A percentile compares a stretch with the other conserved stretches of the same genome.
These are phyloP conservation scores for Hetaerina americana DNA, from an alignment of 1,140 invertebrate genomes.

Conservation along the genomic window DNA sequence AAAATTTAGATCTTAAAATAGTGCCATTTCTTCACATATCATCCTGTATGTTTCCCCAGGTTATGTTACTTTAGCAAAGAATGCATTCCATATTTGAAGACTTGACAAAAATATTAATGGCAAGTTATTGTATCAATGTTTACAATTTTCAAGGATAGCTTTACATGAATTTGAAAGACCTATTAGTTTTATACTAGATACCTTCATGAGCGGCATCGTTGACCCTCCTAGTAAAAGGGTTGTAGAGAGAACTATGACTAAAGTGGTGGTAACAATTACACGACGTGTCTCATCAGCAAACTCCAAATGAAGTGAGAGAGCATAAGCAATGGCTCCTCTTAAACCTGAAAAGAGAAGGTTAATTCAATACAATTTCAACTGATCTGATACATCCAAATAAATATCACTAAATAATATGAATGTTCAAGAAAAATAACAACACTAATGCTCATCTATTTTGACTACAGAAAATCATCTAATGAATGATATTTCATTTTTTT, in stretches of 20 bases:
- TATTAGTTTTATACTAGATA: too few relatives aligned
- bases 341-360: slow-evolving; percentile 51
- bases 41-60: too few relatives aligned
- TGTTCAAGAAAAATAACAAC: too few relatives aligned
- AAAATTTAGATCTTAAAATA: too few relatives aligned
- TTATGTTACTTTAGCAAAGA: too few relatives aligned
- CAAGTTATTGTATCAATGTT: neutral
- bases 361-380: too few relatives aligned
- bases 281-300: slow-evolving; percentile 86
- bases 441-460: too few relatives aligned
- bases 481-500: too few relatives aligned
- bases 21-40: too few relatives aligned
- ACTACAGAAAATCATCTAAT: too few relatives aligned
- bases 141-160: neutral
- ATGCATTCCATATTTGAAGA: slow-evolving; percentile 2
- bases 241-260: slow-evolving; percentile 94
- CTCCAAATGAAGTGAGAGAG: slow-evolving; percentile 89
- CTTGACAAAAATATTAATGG: neutral
- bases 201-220: slow-evolving; percentile 91
- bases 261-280: slow-evolving; percentile 92
- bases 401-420: too few relatives aligned
- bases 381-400: too few relatives aligned
- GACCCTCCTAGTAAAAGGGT: slow-evolving; percentile 89
- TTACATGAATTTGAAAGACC: neutral
- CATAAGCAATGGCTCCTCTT: slow-evolving; percentile 94